These are phyloP conservation scores for Acrocyrtus sp. DNA, from an alignment of 2,888 invertebrate genomes.

Conservation along the genomic window DNA sequence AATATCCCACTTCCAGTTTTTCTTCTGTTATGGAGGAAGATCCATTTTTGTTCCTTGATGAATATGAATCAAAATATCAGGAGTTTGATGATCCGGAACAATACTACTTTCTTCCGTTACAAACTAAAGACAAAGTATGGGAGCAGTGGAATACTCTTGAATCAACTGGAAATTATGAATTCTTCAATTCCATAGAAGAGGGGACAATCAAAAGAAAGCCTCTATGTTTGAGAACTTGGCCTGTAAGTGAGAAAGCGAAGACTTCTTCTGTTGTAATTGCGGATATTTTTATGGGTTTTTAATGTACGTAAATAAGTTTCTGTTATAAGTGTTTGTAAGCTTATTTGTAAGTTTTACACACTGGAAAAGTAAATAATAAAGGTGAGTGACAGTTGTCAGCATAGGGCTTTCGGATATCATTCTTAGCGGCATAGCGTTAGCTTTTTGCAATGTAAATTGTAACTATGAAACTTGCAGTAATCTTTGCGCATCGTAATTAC, in stretches of 20 bases:
- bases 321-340: no score
- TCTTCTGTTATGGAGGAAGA: constrained; percentile 12
- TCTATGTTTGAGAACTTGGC: constrained; percentile 13
- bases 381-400: no score
- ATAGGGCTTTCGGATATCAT: no score
- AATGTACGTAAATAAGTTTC: no score
- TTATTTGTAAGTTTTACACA: no score
- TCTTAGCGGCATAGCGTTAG: no score
- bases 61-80: constrained; percentile 1
- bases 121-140: background rate
- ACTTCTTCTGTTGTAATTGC: background rate
- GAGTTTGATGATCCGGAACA: background rate
- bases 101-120: constrained; percentile 24
- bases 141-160: constrained; percentile 2
- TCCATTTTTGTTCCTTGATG: constrained; percentile 12
- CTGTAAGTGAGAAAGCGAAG: background rate
- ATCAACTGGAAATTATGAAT: constrained; percentile 10
- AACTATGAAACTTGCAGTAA: no score
- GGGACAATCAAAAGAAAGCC: background rate
- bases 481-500: no score
- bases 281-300: background rate
- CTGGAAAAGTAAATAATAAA: no score
- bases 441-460: no score
- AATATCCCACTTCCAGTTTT: constrained; percentile 13
- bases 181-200: no score